These are phyloP conservation scores for Geophilus truncorum DNA, from an alignment of 2,888 invertebrate species.

Conservation along the genomic window DNA sequence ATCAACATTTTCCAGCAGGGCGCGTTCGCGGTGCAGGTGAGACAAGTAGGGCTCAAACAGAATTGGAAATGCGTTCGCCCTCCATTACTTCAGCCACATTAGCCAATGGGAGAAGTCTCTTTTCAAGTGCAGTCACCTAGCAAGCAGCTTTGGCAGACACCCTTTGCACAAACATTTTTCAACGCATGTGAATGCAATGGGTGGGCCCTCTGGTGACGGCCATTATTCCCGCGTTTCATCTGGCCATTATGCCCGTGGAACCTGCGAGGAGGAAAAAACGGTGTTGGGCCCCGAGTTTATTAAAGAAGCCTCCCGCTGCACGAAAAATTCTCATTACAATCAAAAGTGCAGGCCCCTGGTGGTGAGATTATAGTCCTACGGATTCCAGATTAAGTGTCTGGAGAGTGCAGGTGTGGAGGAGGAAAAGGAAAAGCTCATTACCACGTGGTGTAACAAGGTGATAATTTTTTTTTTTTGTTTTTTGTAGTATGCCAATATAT, in stretches of 20 bases:
- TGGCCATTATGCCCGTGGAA: neutral
- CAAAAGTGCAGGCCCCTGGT: neutral
- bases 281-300: neutral
- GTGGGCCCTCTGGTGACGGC: neutral
- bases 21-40: neutral
- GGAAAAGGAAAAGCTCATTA: slow-evolving; percentile 3
- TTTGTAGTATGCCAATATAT: neutral
- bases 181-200: neutral
- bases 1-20: neutral
- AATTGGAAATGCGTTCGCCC: too few species aligned
- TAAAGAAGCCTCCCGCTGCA: neutral
- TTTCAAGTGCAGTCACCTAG: slow-evolving; percentile 10
- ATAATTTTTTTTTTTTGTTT: too few species aligned
- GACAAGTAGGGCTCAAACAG: neutral
- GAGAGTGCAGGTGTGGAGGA: neutral
- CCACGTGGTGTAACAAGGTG: neutral
- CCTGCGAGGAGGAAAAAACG: neutral
- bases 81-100: slow-evolving; percentile 10
- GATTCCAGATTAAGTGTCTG: neutral
- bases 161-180: neutral
- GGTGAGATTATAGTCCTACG: neutral
- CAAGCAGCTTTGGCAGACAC: neutral
- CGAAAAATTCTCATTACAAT: slow-evolving; percentile 10
- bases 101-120: neutral
- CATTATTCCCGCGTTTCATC: neutral